Evolutionary conservation across 2,888 invertebrate genomes (phyloP).

Genomic region (Choreutis nemorana): DNA sequence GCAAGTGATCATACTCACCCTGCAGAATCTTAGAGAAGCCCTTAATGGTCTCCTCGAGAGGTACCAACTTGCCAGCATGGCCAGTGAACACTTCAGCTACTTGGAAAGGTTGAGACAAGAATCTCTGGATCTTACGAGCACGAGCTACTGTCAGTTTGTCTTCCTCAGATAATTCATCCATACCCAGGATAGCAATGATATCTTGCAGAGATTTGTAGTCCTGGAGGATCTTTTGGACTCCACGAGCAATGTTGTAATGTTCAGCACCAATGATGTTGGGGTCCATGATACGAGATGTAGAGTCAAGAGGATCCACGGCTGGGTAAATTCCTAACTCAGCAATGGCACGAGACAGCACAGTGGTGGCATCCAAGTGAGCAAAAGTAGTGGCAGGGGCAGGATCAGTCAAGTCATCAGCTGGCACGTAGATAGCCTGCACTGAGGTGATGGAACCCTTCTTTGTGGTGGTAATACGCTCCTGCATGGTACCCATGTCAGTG

Average conservation of each 20-base stretch:
- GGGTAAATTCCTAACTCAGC: conserved; percentile 95
- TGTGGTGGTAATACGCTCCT: conserved; percentile 95
- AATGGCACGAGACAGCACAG: conserved; percentile 91
- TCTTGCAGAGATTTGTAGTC: conserved; percentile 80
- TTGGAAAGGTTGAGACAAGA: conserved; percentile 93
- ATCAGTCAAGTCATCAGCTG: conserved; percentile 96
- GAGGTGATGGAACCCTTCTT: conserved; percentile 93
- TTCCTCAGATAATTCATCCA: conserved; percentile 94
- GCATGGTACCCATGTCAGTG: conserved; percentile 98
- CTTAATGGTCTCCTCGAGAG: conserved; percentile 85
- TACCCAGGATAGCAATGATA: conserved; percentile 95
- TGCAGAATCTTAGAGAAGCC: conserved; percentile 83
- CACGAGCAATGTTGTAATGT: conserved; percentile 90
- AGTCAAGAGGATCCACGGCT: conserved; percentile 94
- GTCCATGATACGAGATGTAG: conserved; percentile 94
- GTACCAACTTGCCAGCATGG: conserved; percentile 88
- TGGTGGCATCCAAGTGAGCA: conserved; percentile 95
- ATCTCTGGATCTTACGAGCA: conserved; percentile 93
- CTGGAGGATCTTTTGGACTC: conserved; percentile 92
- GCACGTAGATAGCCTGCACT: conserved; percentile 91
- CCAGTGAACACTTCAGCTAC: conserved; percentile 96
- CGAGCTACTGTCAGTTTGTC: conserved; percentile 94
- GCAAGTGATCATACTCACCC: conserved; percentile 84
- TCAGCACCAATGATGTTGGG: conserved; percentile 89
- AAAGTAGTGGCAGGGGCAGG: conserved; percentile 96